A percentile compares a stretch with the other conserved stretches of the same genome.
phyloP scores from a whole-genome alignment of 2,888 invertebrate species.

The Drosophila paramelanica region DNA sequence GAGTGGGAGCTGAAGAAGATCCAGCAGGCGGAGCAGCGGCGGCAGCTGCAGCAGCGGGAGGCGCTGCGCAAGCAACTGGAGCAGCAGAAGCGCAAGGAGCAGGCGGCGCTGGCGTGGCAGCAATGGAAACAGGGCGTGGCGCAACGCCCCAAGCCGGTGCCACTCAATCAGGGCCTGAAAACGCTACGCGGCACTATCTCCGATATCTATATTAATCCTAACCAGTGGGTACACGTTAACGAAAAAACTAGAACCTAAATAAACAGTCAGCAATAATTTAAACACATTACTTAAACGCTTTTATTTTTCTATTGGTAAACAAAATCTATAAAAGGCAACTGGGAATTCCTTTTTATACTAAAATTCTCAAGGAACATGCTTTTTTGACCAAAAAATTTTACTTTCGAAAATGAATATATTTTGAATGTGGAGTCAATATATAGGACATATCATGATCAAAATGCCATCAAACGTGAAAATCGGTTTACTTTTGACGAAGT shows the following conservation, averaged over 20 bases:
- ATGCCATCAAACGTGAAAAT: no score
- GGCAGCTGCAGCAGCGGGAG: conserved; percentile 53
- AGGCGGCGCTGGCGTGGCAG: conserved; percentile 76
- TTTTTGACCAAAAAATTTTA: no score
- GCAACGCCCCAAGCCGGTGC: conserved; percentile 84
- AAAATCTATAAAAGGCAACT: no score
- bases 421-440: no score
- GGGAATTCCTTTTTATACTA: no score
- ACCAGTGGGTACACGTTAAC: conserved; percentile 71
- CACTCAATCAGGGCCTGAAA: conserved; percentile 81
- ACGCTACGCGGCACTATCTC: conserved; percentile 83
- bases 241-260: conserved; percentile 27
- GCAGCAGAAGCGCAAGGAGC: conserved; percentile 58
- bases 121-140: conserved; percentile 80
- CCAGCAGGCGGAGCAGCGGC: conserved; percentile 30
- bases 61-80: conserved; percentile 60
- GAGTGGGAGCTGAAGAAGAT: conserved; percentile 55
- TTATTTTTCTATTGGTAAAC: neutral
- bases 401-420: no score
- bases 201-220: conserved; percentile 82
- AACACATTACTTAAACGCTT: neutral
- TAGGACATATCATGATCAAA: no score
- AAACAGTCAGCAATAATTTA: conserved; percentile 19
- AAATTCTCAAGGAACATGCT: no score
- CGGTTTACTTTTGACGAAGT: no score